phyloP scores from a whole-genome alignment of 2,797 vertebrate genomes.

The Urophycis tenuis region DNA sequence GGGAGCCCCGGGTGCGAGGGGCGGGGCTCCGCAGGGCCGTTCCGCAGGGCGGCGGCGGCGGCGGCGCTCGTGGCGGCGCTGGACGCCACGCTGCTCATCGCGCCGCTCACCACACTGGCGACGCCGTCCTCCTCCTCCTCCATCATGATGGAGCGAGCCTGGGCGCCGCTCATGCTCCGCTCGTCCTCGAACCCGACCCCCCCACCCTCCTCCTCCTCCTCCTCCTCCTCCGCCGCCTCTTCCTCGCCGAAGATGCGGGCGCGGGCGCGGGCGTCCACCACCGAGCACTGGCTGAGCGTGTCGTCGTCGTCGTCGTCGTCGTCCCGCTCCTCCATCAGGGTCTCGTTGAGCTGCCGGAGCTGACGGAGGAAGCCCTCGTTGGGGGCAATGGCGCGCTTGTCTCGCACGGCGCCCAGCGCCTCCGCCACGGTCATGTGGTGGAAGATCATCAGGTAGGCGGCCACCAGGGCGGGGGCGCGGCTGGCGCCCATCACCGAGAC shows the following conservation, averaged over 20 bases:
- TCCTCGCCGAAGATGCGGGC: conserved; percentile 52
- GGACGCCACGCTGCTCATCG: conserved; percentile 74
- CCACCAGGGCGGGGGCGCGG: conserved; percentile 84
- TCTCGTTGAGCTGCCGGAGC: conserved; percentile 87
- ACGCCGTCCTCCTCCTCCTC: conserved; percentile 85
- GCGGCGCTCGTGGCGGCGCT: no score
- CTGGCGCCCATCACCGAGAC: conserved; percentile 96
- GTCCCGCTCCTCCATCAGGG: conserved; percentile 83
- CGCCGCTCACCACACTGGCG: conserved; percentile 74
- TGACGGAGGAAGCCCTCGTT: conserved; percentile 95
- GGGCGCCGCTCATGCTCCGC: conserved; percentile 71
- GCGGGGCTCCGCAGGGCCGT: background rate
- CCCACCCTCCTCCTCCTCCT: conserved; percentile 47
- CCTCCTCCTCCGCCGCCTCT: conserved; percentile 23
- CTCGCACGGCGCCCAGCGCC: conserved; percentile 81
- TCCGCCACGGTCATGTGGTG: conserved; percentile 90
- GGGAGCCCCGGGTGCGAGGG: background rate
- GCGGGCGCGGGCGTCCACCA: conserved; percentile 56
- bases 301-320: conserved; percentile 62
- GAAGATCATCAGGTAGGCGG: conserved; percentile 96
- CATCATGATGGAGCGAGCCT: conserved; percentile 78
- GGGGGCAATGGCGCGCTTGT: conserved; percentile 85
- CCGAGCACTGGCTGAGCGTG: conserved; percentile 77
- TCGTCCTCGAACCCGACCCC: conserved; percentile 65
- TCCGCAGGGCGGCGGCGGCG: conserved; percentile 47